A percentile compares a stretch with the other conserved stretches of the same genome.
These are phyloP conservation scores for Sminthurinus signatus DNA, from an alignment of 1,140 invertebrate genomes.

Conservation along the genomic window DNA sequence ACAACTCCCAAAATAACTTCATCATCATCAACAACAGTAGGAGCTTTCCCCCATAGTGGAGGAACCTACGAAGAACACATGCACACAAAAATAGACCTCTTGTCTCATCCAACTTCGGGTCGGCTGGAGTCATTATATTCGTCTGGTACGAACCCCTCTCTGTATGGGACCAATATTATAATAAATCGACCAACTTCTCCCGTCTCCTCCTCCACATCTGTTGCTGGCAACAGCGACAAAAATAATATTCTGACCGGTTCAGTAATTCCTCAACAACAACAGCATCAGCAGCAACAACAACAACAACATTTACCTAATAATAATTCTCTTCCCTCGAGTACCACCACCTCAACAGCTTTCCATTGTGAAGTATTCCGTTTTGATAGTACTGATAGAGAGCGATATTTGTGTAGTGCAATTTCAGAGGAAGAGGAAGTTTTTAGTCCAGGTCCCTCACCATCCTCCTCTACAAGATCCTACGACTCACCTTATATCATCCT, in stretches of 20 bases:
- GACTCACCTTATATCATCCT: slow-evolving; percentile 44
- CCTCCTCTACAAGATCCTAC: slow-evolving; percentile 50
- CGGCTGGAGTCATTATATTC: slow-evolving; percentile 8
- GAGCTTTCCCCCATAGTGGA: slow-evolving; percentile 1
- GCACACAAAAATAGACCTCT: slow-evolving; percentile 22
- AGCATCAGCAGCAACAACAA: neutral
- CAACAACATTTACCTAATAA: neutral
- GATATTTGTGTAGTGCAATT: slow-evolving; percentile 46
- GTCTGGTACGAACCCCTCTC: slow-evolving; percentile 18
- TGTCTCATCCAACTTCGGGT: slow-evolving; percentile 14
- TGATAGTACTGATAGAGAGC: slow-evolving; percentile 48
- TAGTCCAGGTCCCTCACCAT: slow-evolving; percentile 51
- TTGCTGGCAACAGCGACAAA: neutral
- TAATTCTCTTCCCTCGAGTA: neutral
- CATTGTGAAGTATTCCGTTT: slow-evolving; percentile 51
- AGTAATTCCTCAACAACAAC: neutral
- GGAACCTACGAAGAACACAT: slow-evolving; percentile 18
- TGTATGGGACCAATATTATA: slow-evolving; percentile 26
- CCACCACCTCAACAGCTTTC: slow-evolving; percentile 9
- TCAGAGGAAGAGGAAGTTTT: slow-evolving; percentile 55
- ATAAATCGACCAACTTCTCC: slow-evolving; percentile 12
- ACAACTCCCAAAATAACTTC: neutral
- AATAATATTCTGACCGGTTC: neutral
- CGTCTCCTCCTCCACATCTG: slow-evolving; percentile 4
- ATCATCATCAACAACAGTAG: neutral